These are phyloP conservation scores for Oligia strigilis DNA, from an alignment of 2,888 invertebrate genomes.

Conservation along the genomic window DNA sequence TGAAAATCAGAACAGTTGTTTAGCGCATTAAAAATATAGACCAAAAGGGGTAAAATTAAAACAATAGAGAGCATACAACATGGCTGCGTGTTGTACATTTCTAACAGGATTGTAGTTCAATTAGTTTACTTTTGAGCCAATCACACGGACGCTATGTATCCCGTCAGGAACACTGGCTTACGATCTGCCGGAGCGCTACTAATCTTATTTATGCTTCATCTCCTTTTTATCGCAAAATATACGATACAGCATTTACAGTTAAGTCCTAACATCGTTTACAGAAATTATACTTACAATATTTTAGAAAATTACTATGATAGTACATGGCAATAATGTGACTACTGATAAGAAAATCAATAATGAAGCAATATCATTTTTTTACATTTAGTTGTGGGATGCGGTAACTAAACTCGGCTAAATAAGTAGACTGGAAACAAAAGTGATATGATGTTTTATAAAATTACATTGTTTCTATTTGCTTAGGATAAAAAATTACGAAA, in stretches of 20 bases:
- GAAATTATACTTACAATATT: slow-evolving; percentile 38
- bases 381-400: slow-evolving; percentile 75
- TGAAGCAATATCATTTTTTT: slow-evolving; percentile 78
- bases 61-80: background rate
- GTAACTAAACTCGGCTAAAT: slow-evolving; percentile 76
- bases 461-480: slow-evolving; percentile 74
- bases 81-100: slow-evolving; percentile 44
- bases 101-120: background rate
- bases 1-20: background rate
- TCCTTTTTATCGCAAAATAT: slow-evolving; percentile 1
- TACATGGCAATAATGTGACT: slow-evolving; percentile 70
- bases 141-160: background rate
- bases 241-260: slow-evolving; percentile 4
- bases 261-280: slow-evolving; percentile 62
- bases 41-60: slow-evolving; percentile 1
- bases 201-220: slow-evolving; percentile 1
- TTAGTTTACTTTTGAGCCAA: background rate
- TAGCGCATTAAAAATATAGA: background rate
- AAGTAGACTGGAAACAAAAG: slow-evolving; percentile 84
- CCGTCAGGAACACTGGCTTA: background rate
- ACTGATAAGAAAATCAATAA: slow-evolving; percentile 78
- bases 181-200: background rate
- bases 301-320: slow-evolving; percentile 59
- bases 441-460: slow-evolving; percentile 78
- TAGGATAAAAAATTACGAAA: slow-evolving; percentile 66